A percentile compares a stretch with the other conserved stretches of the same genome.
Evolutionary conservation across 2,113 vertebrate genomes (phyloP).

Genomic region (Upupa epops): DNA sequence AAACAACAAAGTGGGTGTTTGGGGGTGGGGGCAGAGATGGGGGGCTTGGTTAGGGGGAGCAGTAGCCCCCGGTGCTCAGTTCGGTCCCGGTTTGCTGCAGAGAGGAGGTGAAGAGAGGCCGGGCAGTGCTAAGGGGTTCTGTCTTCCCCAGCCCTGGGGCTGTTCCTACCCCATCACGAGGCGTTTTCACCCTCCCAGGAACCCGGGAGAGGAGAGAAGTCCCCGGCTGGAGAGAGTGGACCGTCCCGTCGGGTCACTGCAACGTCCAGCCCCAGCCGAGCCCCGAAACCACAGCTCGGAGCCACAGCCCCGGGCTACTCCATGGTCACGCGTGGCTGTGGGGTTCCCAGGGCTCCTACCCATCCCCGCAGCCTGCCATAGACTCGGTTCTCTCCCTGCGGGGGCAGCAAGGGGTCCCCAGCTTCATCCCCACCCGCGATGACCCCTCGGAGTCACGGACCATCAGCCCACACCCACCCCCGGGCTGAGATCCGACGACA

Average conservation of each 20-base stretch:
- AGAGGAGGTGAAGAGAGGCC: not conserved
- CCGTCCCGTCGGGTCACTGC: not conserved
- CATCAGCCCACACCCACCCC: not conserved
- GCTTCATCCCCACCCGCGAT: no score
- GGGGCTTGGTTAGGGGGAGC: no score
- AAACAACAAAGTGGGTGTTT: conserved; percentile 18
- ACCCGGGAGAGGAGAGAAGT: fast-evolving
- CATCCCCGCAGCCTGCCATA: not conserved
- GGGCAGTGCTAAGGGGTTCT: not conserved
- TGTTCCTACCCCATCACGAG: not conserved
- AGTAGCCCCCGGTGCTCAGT: not conserved
- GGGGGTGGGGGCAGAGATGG: not conserved
- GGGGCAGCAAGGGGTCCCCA: not conserved
- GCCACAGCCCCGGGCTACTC: not conserved
- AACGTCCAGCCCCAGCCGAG: not conserved
- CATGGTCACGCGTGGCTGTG: not conserved
- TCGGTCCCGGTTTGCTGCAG: not conserved
- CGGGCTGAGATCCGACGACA: not conserved
- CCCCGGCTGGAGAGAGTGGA: not conserved
- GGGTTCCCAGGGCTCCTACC: not conserved
- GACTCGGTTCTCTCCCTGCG: not conserved
- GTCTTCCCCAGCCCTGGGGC: not conserved
- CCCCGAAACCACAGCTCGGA: not conserved
- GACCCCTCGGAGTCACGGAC: not conserved
- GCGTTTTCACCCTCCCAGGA: not conserved